These are phyloP conservation scores for Drosophila mauritiana DNA, from an alignment of 1,140 invertebrate species.

Conservation along the genomic window DNA sequence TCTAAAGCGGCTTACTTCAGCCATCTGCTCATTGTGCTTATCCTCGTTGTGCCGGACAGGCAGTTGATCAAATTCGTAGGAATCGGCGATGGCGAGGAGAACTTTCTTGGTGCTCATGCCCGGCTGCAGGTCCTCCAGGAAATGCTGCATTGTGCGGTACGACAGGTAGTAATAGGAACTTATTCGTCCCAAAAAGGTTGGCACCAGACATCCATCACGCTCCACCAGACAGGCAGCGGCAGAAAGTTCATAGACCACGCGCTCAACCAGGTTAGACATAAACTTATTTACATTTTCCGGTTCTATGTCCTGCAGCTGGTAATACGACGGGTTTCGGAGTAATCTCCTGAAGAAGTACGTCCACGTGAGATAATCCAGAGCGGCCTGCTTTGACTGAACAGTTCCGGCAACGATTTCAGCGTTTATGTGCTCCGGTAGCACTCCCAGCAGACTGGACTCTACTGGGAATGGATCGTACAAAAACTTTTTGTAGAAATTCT, in stretches of 20 bases:
- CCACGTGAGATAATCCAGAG: conserved; percentile 98
- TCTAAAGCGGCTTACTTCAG: conserved; percentile 90
- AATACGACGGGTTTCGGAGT: conserved; percentile 97
- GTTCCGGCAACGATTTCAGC: conserved; percentile 98
- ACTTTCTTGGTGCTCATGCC: conserved; percentile 90
- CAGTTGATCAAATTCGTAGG: conserved; percentile 96
- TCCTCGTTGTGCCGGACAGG: conserved; percentile 99
- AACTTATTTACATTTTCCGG: conserved; percentile 90
- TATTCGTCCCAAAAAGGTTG: conserved; percentile 96
- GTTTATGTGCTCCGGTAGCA: conserved; percentile 98
- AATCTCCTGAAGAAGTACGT: conserved; percentile 98
- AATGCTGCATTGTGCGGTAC: conserved; percentile 95
- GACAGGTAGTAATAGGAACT: conserved; percentile 99
- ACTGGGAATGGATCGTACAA: conserved; percentile 99
- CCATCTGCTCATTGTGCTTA: conserved; percentile 95
- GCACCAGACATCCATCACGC: conserved; percentile 88
- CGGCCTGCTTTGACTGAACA: conserved; percentile 95
- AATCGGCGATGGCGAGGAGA: conserved; percentile 92
- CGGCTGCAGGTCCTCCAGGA: conserved; percentile 89
- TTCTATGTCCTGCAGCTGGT: conserved; percentile 92
- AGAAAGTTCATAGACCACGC: conserved; percentile 89
- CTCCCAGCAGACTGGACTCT: conserved; percentile 96
- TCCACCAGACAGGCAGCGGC: conserved; percentile 91
- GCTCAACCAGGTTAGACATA: conserved; percentile 91
- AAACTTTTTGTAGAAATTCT: conserved; percentile 99